These are phyloP conservation scores for Percopsis transmontana DNA, from an alignment of 2,113 vertebrate species.

Conservation along the genomic window DNA sequence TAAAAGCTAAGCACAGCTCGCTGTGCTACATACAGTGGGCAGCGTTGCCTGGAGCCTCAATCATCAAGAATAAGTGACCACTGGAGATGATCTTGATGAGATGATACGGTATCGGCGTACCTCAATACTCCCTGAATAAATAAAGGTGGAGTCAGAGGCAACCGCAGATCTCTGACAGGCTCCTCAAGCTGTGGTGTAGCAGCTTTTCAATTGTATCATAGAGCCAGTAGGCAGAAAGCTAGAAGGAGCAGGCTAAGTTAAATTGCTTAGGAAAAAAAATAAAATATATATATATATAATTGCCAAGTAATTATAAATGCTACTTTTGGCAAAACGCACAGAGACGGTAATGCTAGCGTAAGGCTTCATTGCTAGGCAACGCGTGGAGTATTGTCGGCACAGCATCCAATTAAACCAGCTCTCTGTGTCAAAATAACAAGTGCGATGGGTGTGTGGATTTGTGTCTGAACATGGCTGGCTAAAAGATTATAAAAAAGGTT, in stretches of 20 bases:
- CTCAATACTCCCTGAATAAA: too few relatives aligned
- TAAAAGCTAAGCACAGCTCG: conserved; percentile 22
- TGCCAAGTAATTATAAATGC: conserved; percentile 70
- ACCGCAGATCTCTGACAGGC: conserved; percentile 4
- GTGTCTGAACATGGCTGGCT: conserved; percentile 53
- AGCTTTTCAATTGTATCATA: conserved; percentile 33
- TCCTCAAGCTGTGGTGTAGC: conserved; percentile 16
- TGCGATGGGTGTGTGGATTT: conserved; percentile 75
- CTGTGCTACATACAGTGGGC: conserved; percentile 10
- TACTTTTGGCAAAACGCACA: conserved; percentile 55
- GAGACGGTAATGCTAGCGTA: conserved; percentile 53
- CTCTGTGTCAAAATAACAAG: conserved; percentile 57
- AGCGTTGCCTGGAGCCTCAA: conserved; percentile 34
- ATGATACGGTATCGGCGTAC: too few relatives aligned
- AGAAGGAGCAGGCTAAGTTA: conserved; percentile 23
- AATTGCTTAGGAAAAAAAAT: conserved; percentile 36
- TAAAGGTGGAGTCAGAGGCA: too few relatives aligned
- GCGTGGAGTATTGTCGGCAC: conserved; percentile 50
- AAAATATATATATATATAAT: conserved; percentile 67
- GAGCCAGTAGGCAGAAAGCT: conserved; percentile 5
- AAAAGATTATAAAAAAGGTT: conserved; percentile 52
- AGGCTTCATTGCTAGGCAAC: conserved; percentile 76
- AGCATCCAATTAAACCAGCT: conserved; percentile 70
- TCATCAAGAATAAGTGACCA: conserved; percentile 29
- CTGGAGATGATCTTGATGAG: conserved; percentile 20